A percentile compares a stretch with the other conserved stretches of the same genome.
Evolutionary conservation across 2,888 invertebrate genomes (phyloP).

Genomic region (Lycocerus yunnanus): DNA sequence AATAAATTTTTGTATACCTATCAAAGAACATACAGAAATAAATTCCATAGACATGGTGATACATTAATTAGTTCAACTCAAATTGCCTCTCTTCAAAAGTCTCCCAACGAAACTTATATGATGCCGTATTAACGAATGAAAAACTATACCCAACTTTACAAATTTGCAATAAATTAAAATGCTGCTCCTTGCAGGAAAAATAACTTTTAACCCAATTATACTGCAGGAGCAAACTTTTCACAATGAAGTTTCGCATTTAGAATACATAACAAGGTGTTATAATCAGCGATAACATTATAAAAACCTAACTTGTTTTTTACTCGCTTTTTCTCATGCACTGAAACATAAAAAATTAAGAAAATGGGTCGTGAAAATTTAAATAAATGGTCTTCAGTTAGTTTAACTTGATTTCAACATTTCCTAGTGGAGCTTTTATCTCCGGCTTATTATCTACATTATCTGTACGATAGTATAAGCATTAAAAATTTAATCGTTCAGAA

Average conservation of each 20-base stretch:
- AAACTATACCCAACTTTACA: background rate
- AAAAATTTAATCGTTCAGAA: background rate
- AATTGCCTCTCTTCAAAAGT: background rate
- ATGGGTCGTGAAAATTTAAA: constrained; percentile 2
- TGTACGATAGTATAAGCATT: background rate
- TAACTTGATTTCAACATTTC: background rate
- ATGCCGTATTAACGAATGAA: background rate
- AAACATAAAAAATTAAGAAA: constrained; percentile 1
- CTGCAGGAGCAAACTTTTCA: constrained; percentile 1
- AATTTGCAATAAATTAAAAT: constrained; percentile 4
- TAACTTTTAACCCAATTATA: constrained; percentile 5
- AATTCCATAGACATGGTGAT: background rate
- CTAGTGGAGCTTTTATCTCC: background rate
- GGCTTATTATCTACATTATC: background rate
- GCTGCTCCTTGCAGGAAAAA: background rate
- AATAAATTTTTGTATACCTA: background rate
- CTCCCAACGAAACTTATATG: background rate
- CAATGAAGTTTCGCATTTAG: constrained; percentile 1
- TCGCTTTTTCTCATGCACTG: background rate
- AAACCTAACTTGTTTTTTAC: background rate
- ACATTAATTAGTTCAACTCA: background rate
- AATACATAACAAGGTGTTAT: constrained; percentile 3
- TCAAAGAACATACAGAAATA: background rate
- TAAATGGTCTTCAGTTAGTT: background rate
- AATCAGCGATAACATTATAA: constrained; percentile 1